These are phyloP conservation scores for Muscicapa striata DNA, from an alignment of 2,797 vertebrate genomes.

Conservation along the genomic window DNA sequence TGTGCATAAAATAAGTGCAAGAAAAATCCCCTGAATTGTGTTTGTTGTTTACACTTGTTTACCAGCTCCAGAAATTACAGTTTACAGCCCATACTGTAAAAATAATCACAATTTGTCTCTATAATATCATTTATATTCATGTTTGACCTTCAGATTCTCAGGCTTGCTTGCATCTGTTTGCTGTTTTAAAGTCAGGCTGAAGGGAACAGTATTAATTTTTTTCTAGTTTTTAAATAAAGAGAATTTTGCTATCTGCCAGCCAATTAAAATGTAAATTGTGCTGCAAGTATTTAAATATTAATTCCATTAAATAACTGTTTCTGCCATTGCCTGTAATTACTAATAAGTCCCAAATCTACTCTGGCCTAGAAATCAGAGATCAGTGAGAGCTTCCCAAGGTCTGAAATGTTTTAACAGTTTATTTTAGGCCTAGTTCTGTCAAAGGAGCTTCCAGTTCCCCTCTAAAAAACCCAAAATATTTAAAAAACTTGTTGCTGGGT, in stretches of 20 bases:
- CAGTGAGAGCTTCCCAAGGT: neutral
- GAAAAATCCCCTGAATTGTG: neutral
- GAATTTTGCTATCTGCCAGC: neutral
- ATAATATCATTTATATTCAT: neutral
- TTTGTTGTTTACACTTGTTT: neutral
- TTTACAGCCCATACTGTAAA: neutral
- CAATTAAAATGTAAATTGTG: neutral
- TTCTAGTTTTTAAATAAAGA: neutral
- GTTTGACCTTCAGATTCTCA: neutral
- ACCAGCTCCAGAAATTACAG: neutral
- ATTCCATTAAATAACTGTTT: neutral
- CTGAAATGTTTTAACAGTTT: neutral
- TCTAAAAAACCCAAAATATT: neutral
- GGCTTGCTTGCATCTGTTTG: neutral
- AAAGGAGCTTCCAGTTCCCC: conserved; percentile 56
- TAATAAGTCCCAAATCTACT: neutral
- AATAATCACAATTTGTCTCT: neutral
- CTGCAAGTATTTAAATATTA: neutral
- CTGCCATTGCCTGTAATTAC: neutral
- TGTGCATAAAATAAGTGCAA: neutral
- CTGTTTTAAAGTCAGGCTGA: neutral
- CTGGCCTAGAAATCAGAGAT: neutral
- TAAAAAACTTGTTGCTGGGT: neutral
- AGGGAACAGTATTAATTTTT: neutral
- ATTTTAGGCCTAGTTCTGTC: conserved; percentile 31